These are phyloP conservation scores for Shargacucullia verbasci DNA, from an alignment of 2,888 invertebrate genomes.

Conservation along the genomic window DNA sequence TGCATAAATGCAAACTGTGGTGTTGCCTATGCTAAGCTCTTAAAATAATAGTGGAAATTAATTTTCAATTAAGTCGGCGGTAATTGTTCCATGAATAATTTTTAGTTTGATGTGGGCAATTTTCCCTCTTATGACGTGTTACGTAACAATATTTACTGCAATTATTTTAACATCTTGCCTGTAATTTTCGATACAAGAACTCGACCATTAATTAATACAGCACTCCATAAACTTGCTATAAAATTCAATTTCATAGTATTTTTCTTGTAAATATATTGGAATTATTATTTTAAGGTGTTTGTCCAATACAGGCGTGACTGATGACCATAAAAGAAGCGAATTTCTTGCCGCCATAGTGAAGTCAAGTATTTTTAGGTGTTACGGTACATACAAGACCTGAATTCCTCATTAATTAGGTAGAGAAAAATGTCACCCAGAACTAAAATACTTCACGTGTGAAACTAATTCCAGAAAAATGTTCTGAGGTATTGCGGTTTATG, in stretches of 20 bases:
- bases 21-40: slow-evolving; percentile 45
- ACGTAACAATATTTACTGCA: slow-evolving; percentile 22
- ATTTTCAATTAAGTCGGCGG: slow-evolving; percentile 66
- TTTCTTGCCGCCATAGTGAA: slow-evolving; percentile 24
- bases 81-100: slow-evolving; percentile 70
- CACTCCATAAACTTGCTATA: slow-evolving; percentile 34
- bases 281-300: slow-evolving; percentile 28
- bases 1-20: slow-evolving; percentile 68
- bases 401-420: slow-evolving; percentile 39
- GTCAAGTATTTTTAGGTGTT: slow-evolving; percentile 41
- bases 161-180: slow-evolving; percentile 36
- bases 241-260: slow-evolving; percentile 32
- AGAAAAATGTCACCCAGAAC: slow-evolving; percentile 22
- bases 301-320: slow-evolving; percentile 37
- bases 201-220: slow-evolving; percentile 37
- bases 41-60: slow-evolving; percentile 60
- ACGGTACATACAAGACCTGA: slow-evolving; percentile 37
- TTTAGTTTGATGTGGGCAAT: slow-evolving; percentile 49
- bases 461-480: too few species aligned
- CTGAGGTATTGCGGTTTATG: too few species aligned
- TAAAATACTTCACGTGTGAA: slow-evolving; percentile 20
- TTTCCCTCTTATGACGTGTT: slow-evolving; percentile 51
- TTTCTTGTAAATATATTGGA: slow-evolving; percentile 27
- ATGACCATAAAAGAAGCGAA: slow-evolving; percentile 38
- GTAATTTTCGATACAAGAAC: slow-evolving; percentile 18